Percentiles rank a stretch among this genome's conserved stretches.
These are phyloP conservation scores for Folsomia manolachei DNA, from an alignment of 2,888 invertebrate genomes.

Conservation along the genomic window DNA sequence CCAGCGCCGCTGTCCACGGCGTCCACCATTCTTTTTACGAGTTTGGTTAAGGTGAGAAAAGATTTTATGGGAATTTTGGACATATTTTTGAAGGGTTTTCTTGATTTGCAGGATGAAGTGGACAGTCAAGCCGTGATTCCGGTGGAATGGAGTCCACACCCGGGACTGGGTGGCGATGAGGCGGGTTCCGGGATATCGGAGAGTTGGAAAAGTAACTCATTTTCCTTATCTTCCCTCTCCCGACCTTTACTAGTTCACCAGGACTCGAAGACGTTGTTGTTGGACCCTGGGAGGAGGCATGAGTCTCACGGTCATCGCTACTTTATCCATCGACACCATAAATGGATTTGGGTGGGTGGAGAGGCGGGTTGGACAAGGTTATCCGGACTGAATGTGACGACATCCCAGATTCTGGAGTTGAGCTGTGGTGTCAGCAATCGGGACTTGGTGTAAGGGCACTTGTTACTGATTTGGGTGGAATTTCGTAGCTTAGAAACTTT, in stretches of 20 bases:
- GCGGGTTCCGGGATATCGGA: background rate
- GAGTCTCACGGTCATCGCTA: conserved; percentile 42
- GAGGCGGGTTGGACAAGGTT: conserved; percentile 50
- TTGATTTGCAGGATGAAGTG: background rate
- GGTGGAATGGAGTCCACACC: background rate
- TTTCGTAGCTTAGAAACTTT: no score
- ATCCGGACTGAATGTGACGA: no score
- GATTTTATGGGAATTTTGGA: background rate
- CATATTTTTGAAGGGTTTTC: background rate
- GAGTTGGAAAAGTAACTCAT: background rate
- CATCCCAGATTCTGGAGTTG: no score
- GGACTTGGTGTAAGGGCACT: background rate
- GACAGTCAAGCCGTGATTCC: background rate
- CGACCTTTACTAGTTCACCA: conserved; percentile 10
- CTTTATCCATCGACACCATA: conserved; percentile 52
- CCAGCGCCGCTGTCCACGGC: no score
- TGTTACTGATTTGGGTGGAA: background rate
- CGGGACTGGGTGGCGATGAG: background rate
- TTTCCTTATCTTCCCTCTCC: background rate
- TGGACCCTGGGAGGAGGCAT: conserved; percentile 13
- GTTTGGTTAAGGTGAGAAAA: no score
- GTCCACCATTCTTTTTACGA: no score
- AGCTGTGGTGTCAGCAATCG: background rate
- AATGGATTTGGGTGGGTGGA: conserved; percentile 52
- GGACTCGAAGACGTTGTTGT: conserved; percentile 13